Conservation (phyloP, 2,888 invertebrate genomes). For the Cheilosia pagana region DNA sequence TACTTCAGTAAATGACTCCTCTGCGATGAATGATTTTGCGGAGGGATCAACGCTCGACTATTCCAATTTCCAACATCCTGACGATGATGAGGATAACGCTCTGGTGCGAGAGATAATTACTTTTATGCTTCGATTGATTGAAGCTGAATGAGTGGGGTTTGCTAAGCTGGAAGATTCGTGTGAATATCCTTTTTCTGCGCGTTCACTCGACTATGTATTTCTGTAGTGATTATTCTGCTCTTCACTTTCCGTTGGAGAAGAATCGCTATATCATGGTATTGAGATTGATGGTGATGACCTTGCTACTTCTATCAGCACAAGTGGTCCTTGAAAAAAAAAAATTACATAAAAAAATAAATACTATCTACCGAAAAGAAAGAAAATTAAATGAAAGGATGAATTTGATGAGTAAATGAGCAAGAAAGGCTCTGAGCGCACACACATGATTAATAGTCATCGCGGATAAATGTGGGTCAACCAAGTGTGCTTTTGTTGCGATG, state of each 20-base stretch:
- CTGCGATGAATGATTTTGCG: conserved; percentile 56
- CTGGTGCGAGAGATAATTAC: conserved; percentile 67
- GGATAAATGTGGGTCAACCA: conserved; percentile 36
- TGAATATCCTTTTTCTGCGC: conserved; percentile 56
- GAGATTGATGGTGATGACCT: conserved; percentile 73
- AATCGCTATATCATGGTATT: conserved; percentile 67
- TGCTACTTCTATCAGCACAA: conserved; percentile 43
- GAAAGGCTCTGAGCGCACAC: conserved; percentile 9
- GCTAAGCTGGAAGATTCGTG: conserved; percentile 57
- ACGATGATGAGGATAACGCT: conserved; percentile 29
- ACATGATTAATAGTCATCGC: conserved; percentile 64
- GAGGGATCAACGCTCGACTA: conserved; percentile 31
- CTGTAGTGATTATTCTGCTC: conserved; percentile 51
- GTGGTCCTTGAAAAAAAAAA: conserved; percentile 3
- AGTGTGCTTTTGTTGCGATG: conserved; percentile 41
- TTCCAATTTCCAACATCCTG: neutral
- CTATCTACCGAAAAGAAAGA: neutral
- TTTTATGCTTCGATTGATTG: conserved; percentile 74
- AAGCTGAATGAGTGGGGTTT: conserved; percentile 66
- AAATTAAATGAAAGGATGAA: conserved; percentile 37
- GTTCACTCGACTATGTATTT: conserved; percentile 28
- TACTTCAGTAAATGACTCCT: conserved; percentile 64
- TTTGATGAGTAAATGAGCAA: conserved; percentile 63
- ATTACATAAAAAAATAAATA: neutral
- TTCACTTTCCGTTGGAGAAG: conserved; percentile 1